Percentiles rank a stretch among this genome's conserved stretches.
Conservation (phyloP, 2,113 vertebrate species). For the Corythoichthys intestinalis region DNA sequence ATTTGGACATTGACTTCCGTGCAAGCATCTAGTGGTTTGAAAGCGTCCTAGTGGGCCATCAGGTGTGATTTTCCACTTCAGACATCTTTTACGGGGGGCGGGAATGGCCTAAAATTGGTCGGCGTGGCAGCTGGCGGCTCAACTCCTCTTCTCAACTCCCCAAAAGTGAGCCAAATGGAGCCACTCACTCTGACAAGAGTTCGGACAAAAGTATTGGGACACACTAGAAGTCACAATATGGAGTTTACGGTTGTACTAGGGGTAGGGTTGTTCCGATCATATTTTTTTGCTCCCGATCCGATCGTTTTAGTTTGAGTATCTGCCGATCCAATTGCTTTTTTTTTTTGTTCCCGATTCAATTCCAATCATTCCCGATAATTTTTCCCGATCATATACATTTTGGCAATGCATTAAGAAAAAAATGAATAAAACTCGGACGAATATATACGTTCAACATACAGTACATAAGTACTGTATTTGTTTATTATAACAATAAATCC, state of each 20-base stretch:
- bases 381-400: no score
- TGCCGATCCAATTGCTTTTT: no score
- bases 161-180: conserved; percentile 25
- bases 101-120: conserved; percentile 56
- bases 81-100: conserved; percentile 37
- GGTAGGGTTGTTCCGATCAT: no score
- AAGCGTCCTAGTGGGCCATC: conserved; percentile 56
- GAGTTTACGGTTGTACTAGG: not conserved
- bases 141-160: conserved; percentile 42
- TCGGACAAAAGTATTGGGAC: not conserved
- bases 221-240: not conserved
- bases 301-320: no score
- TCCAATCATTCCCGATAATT: no score
- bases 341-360: no score
- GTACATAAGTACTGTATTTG: no score
- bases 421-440: no score
- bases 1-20: conserved; percentile 54
- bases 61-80: conserved; percentile 65
- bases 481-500: no score
- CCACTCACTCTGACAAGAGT: conserved; percentile 12
- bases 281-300: no score
- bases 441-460: no score
- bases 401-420: no score
- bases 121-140: conserved; percentile 44
- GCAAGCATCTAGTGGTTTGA: conserved; percentile 47